These are phyloP conservation scores for Sarcophaga variegata DNA, from an alignment of 2,888 invertebrate species.

Conservation along the genomic window DNA sequence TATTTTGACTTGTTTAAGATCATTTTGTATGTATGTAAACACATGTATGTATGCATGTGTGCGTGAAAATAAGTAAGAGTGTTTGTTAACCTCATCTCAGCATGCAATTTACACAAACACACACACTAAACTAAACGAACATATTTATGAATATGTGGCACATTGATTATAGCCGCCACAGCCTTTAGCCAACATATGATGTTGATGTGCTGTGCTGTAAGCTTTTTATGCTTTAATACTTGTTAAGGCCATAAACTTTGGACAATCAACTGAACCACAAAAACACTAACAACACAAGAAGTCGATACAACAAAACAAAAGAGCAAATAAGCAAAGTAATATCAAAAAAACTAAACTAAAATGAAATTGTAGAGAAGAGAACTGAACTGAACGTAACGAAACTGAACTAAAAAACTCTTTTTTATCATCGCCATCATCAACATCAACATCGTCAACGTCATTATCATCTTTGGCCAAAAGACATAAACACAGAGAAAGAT, in stretches of 20 bases:
- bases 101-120: constrained; percentile 7
- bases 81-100: constrained; percentile 60
- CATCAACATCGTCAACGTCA: background rate
- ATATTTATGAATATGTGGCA: constrained; percentile 31
- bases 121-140: background rate
- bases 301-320: constrained; percentile 9
- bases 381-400: constrained; percentile 14
- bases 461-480: constrained; percentile 59
- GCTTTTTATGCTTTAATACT: constrained; percentile 61
- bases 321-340: background rate
- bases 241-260: constrained; percentile 61
- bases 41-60: background rate
- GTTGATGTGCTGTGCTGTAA: constrained; percentile 20
- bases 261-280: constrained; percentile 39
- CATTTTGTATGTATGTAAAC: background rate
- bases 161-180: constrained; percentile 9
- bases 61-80: constrained; percentile 64
- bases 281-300: constrained; percentile 10
- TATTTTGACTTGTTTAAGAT: constrained; percentile 52
- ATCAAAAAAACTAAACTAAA: background rate
- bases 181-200: constrained; percentile 15
- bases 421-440: constrained; percentile 38
- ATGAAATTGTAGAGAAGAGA: constrained; percentile 6
- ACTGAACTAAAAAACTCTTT: constrained; percentile 48
- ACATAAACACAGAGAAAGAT: constrained; percentile 57